Base-by-base conservation (phyloP, 2,113 vertebrate genomes). In the Theristicus caerulescens region DNA sequence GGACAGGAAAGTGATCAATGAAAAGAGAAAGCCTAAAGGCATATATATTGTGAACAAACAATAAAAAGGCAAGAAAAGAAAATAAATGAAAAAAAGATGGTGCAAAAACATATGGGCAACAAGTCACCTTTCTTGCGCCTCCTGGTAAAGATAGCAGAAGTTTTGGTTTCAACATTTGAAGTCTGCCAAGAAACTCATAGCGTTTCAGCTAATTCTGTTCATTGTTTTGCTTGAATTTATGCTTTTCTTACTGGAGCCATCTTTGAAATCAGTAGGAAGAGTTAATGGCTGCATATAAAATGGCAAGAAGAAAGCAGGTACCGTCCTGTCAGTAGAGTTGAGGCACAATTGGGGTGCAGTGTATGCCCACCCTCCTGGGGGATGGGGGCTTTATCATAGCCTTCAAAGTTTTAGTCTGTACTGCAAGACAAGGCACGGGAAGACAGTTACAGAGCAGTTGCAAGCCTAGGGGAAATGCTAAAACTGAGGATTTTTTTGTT, bases 371-470 rank as follows among this genome's bases (percentile, higher is more conserved):
- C 16, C 27, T 61, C 5, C 42, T n/a, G 13, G 7, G 31, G 36
- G 20, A 10, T 19, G 24, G 16, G 32, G 22, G 13, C 70, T 91
- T 81, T 49, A 40, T 44, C 13, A 54, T 3, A 17, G 11, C 13
- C 36, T 86, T 86, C 51, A 59, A 67, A 74, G 47, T 5, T 81
- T 32, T 31, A 36, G 42, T 32, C 67, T 92, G 25, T 29, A 38
- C 19, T 84, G 24, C 16, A 74, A 66, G 51, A 49, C 16, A 47
- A 71, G 32, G 25, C 1, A 1, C 0, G 0, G n/a, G 12, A 42
- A 81, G n/a, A 64, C 13, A 52, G 57, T 57, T 57, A 49, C 44
- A 91, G 40, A 72, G 27, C 18, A 57, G 25, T 42, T 76, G 19
- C 15, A 84, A 67, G 20, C 34, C 19, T 55, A 46, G 16, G 21